These are phyloP conservation scores for Caracal caracal DNA, from an alignment of 2,113 vertebrate species.

Conservation along the genomic window DNA sequence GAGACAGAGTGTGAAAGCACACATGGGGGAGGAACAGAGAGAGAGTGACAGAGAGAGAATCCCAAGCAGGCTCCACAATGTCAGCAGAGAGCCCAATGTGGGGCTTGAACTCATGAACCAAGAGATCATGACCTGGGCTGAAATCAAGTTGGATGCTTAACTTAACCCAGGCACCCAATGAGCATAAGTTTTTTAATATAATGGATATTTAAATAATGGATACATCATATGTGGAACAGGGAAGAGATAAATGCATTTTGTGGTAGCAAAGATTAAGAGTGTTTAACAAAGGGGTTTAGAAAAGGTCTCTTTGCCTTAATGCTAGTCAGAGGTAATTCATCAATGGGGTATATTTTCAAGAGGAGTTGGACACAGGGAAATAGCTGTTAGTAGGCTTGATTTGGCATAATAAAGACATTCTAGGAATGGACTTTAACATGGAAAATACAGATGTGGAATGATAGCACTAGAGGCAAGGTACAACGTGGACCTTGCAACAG, in stretches of 20 bases:
- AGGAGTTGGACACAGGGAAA: not conserved
- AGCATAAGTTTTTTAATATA: constrained; percentile 14
- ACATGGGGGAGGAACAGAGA: too few species aligned
- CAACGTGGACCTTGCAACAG: not conserved
- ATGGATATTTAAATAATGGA: not conserved
- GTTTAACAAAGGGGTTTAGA: not conserved
- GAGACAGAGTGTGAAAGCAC: too few species aligned
- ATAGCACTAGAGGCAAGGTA: not conserved
- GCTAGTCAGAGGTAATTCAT: not conserved
- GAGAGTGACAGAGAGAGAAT: too few species aligned
- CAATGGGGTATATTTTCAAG: not conserved
- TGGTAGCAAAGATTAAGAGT: not conserved
- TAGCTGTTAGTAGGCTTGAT: not conserved
- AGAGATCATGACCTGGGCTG: too few species aligned
- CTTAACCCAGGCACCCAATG: not conserved
- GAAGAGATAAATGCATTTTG: not conserved
- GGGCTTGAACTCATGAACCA: too few species aligned
- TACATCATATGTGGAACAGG: not conserved
- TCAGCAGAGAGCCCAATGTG: too few species aligned
- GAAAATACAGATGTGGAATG: not conserved
- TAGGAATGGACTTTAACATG: not conserved
- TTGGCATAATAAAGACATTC: not conserved
- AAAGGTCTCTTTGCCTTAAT: not conserved
- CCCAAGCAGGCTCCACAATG: too few species aligned
- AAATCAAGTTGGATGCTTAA: too few species aligned